Base-by-base conservation (phyloP, 2,797 vertebrate species). In the Chloroceryle amazona region DNA sequence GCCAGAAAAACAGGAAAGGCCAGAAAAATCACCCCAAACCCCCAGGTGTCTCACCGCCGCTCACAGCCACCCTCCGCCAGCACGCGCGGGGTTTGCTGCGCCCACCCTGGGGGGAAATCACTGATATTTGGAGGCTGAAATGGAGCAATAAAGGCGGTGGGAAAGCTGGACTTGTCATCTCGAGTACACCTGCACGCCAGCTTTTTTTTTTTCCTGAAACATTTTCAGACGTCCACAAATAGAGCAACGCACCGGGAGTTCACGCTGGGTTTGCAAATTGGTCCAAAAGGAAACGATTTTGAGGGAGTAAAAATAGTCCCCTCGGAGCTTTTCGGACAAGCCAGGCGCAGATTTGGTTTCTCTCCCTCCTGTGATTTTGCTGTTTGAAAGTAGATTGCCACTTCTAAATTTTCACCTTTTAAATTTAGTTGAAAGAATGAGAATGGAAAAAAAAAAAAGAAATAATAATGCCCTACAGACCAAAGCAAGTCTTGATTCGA, bases 1-100 rank as follows among this genome's bases (percentile, higher is more conserved):
- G 55, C 51, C 71, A 61, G 90, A 67, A 93, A 94, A 97, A 95
- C 94, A 95, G 90, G 92, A 97, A 96, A 95, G 52, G 61, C 17
- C 60, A 70, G 63, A 26, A 75, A 96, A 96, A 71, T 58, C n/a
- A 29, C 66, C 82, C 31, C 0, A 13, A 85, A 81, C 70, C 26
- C 10, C 49, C 8, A 65, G 54, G 71, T 41, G 33, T 28, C 22
- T 6, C 22, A 5, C 16, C 0, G 4, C 2, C 0, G 0, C 46
- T 61, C 25, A 8, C 28, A 44, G 44, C 29, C 67, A 39, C 14
- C 29, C 14, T 51, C 37, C 28, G 8, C 10, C 8, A 0, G 47
- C 37, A 60, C 12, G 8, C 0, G 0, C 0, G 0, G 41, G 70
- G 28, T 37, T 35, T 41, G n/a, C 70, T 41, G 74, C n/a, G 8